phyloP scores from a whole-genome alignment of 2,113 vertebrate species.

The Hypanus sabinus region DNA sequence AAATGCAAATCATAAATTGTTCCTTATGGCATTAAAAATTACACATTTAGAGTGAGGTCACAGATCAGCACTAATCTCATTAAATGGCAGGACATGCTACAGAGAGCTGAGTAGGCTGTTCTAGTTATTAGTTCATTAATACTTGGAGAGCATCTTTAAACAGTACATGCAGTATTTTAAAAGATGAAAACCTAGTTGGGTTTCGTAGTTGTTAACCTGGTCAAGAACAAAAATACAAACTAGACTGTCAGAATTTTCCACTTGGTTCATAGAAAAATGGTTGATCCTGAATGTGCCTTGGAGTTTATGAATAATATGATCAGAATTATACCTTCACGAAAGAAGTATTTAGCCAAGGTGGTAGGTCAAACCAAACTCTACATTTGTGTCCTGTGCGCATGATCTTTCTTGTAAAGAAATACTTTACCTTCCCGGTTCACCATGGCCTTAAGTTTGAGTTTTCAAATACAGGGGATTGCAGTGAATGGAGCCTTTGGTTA shows the following conservation, averaged over 20 bases:
- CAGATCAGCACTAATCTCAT: too few relatives aligned
- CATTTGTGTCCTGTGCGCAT: too few relatives aligned
- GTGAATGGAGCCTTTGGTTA: too few relatives aligned
- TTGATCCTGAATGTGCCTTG: not conserved
- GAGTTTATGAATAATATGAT: not conserved
- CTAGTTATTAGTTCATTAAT: too few relatives aligned
- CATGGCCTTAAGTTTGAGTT: not conserved
- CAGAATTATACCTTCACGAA: not conserved
- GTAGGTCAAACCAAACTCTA: too few relatives aligned
- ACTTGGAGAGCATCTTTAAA: not conserved
- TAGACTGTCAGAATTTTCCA: not conserved
- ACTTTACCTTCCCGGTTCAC: not conserved
- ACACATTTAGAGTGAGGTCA: not conserved
- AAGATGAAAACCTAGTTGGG: not conserved
- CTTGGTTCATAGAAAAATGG: not conserved
- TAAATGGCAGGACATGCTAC: too few relatives aligned
- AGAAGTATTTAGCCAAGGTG: not conserved
- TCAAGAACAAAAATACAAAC: not conserved
- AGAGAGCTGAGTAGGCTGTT: too few relatives aligned
- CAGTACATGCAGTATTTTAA: not conserved
- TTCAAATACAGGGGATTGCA: not conserved
- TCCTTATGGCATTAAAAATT: not conserved
- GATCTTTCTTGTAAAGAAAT: not conserved
- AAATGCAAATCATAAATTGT: not conserved
- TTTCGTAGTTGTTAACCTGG: not conserved